Percentiles rank a stretch among this genome's conserved stretches.
phyloP scores from a whole-genome alignment of 2,113 vertebrate species.

The Sprattus sprattus region DNA sequence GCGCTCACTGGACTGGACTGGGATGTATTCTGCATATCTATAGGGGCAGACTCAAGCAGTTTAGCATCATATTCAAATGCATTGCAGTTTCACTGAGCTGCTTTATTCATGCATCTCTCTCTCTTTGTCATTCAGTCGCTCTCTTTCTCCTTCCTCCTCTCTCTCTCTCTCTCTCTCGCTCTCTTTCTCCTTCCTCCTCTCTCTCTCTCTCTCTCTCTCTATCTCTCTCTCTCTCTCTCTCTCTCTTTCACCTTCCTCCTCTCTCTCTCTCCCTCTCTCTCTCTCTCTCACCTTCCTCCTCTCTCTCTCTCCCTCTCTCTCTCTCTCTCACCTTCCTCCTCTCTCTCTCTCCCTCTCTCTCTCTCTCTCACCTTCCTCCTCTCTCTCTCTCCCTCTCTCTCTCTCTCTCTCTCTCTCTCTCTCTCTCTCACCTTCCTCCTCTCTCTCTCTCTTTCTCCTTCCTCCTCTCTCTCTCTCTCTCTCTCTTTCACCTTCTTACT shows the following conservation, averaged over 20 bases:
- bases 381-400: not conserved
- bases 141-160: not conserved
- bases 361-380: not conserved
- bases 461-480: not conserved
- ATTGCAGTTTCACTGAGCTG: not conserved
- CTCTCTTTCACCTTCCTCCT: too few relatives aligned
- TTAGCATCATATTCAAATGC: too few relatives aligned
- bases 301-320: not conserved
- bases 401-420: not conserved
- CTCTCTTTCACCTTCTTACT: not conserved
- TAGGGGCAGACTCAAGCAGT: too few relatives aligned
- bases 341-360: not conserved
- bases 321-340: slow-evolving; percentile 86
- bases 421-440: not conserved
- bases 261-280: not conserved
- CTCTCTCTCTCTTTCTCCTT: not conserved
- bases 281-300: not conserved
- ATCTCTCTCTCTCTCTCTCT: too few relatives aligned
- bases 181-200: not conserved
- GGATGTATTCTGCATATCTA: too few relatives aligned
- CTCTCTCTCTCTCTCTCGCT: too few relatives aligned
- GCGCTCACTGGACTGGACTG: too few relatives aligned
- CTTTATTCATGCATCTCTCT: not conserved
- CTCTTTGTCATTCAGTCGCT: not conserved
- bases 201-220: not conserved